Evolutionary conservation across 2,888 invertebrate species (phyloP).

Genomic region (Tipula confusa): DNA sequence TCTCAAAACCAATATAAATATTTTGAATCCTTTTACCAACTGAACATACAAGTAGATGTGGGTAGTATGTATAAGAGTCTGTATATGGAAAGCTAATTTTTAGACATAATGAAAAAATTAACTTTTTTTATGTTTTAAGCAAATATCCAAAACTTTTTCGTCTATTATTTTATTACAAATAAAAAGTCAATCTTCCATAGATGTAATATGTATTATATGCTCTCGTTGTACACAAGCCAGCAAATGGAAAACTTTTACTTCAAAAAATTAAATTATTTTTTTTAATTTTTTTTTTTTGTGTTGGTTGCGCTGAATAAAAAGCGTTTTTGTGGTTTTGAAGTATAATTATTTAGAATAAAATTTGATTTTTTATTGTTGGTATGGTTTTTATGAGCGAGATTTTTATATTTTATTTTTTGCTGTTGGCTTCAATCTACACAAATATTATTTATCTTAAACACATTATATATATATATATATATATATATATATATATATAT

Average conservation of each 20-base stretch:
- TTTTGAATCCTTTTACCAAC: not conserved
- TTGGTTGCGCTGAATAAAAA: not conserved
- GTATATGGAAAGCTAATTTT: not conserved
- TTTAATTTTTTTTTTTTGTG: not conserved
- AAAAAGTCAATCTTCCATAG: constrained; percentile 25
- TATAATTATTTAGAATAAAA: constrained; percentile 12
- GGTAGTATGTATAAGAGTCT: not conserved
- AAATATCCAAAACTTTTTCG: not conserved
- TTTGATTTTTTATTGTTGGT: not conserved
- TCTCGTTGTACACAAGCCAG: not conserved
- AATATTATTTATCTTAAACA: not conserved
- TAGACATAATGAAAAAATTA: constrained; percentile 16
- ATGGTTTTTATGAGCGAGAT: not conserved
- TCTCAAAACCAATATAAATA: not conserved
- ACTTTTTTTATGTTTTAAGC: not conserved
- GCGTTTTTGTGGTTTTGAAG: not conserved
- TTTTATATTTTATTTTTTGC: no score
- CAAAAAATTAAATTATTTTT: not conserved
- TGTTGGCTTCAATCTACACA: not conserved
- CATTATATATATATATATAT: no score
- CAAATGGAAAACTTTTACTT: constrained; percentile 12
- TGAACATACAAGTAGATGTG: not conserved
- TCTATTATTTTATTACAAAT: not conserved
- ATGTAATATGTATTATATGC: not conserved
- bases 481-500: no score